Percentiles rank a stretch among this genome's conserved stretches.
Evolutionary conservation across 2,113 vertebrate genomes (phyloP).

Genomic region (Tauraco erythrolophus): DNA sequence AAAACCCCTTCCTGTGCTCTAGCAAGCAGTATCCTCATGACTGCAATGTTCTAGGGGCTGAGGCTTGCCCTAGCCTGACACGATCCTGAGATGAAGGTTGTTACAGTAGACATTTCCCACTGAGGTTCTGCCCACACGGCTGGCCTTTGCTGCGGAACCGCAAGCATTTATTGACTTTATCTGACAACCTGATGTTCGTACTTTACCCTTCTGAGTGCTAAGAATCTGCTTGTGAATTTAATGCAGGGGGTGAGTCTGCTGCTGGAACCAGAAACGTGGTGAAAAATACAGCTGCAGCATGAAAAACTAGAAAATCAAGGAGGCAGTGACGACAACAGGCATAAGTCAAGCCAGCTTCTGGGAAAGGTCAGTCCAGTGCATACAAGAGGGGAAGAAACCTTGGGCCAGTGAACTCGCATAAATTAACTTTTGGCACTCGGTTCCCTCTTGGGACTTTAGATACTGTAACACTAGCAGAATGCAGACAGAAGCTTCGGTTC

Average conservation of each 20-base stretch:
- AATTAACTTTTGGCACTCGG: background rate
- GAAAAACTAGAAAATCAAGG: background rate
- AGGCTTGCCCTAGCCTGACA: background rate
- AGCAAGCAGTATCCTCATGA: background rate
- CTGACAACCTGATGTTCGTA: background rate
- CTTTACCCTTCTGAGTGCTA: background rate
- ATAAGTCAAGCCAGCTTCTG: background rate
- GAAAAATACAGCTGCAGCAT: background rate
- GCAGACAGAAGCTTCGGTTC: background rate
- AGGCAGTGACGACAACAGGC: background rate
- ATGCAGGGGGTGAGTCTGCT: background rate
- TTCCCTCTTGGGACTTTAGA: background rate
- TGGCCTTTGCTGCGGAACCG: background rate
- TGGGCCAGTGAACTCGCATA: background rate
- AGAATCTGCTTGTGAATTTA: constrained; percentile 9
- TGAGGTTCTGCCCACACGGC: background rate
- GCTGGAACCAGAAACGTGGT: background rate
- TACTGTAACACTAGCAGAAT: background rate
- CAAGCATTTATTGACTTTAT: constrained; percentile 45
- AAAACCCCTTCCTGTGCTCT: background rate
- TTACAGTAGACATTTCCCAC: background rate
- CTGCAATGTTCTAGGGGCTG: background rate
- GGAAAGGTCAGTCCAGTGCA: background rate
- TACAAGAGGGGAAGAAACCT: background rate
- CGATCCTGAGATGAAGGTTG: background rate